Percentiles rank a stretch among this genome's conserved stretches.
phyloP scores from a whole-genome alignment of 2,888 invertebrate species.

The Oligia latruncula region DNA sequence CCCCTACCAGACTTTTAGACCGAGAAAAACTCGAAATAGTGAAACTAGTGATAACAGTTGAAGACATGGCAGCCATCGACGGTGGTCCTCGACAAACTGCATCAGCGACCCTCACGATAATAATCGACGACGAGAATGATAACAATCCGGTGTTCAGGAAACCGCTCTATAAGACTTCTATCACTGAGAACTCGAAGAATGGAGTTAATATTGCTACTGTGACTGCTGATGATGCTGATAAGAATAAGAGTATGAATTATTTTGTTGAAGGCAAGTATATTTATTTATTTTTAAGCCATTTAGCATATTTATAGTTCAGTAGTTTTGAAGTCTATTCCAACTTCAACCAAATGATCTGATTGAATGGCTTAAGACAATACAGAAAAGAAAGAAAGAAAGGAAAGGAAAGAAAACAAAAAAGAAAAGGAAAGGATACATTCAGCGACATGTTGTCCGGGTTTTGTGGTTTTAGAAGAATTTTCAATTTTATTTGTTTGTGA shows the following conservation, averaged over 20 bases:
- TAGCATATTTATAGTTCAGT: too few relatives aligned
- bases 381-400: too few relatives aligned
- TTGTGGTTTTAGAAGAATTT: too few relatives aligned
- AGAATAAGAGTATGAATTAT: conserved; percentile 95
- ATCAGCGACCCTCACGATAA: conserved; percentile 93
- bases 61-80: conserved; percentile 95
- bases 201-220: conserved; percentile 95
- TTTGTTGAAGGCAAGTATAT: conserved; percentile 91
- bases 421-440: too few relatives aligned
- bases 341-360: too few relatives aligned
- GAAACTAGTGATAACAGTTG: conserved; percentile 93
- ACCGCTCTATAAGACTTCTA: conserved; percentile 94
- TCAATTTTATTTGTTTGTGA: too few relatives aligned
- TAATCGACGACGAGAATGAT: conserved; percentile 96
- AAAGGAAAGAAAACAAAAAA: too few relatives aligned
- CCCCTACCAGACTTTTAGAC: conserved; percentile 91
- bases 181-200: conserved; percentile 96
- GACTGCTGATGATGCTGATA: conserved; percentile 96
- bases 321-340: too few relatives aligned
- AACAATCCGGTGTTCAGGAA: conserved; percentile 96
- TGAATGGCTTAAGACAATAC: too few relatives aligned
- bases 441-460: too few relatives aligned
- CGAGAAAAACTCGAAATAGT: conserved; percentile 95
- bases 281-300: too few relatives aligned
- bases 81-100: conserved; percentile 93